Evolutionary conservation across 2,113 vertebrate species (phyloP).

Genomic region (Neolamprologus ventralis): DNA sequence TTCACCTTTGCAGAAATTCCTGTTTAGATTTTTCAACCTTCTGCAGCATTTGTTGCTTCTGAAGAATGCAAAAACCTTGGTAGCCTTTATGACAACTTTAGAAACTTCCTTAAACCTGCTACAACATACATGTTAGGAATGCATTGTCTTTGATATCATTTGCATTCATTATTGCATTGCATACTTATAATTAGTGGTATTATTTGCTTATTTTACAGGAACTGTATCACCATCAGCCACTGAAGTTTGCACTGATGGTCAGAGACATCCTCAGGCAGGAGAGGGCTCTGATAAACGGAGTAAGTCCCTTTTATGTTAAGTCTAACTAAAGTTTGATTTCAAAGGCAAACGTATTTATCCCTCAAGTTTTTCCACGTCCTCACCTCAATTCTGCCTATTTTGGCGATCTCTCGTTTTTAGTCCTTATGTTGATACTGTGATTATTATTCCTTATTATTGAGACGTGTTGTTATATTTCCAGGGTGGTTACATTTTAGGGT

Average conservation of each 20-base stretch:
- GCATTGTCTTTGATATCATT: background rate
- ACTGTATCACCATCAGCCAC: slow-evolving; percentile 36
- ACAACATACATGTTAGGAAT: background rate
- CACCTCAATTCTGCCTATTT: background rate
- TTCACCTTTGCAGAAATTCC: background rate
- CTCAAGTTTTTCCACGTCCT: background rate
- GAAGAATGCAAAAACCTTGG: background rate
- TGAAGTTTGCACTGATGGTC: slow-evolving; percentile 62
- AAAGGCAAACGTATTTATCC: background rate
- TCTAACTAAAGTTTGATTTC: rapidly evolving
- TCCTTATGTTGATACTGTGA: background rate
- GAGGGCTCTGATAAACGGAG: slow-evolving; percentile 42
- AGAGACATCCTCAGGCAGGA: slow-evolving; percentile 68
- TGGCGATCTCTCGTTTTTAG: rapidly evolving
- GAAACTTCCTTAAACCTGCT: background rate
- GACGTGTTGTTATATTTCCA: background rate
- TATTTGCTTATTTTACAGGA: slow-evolving; percentile 34
- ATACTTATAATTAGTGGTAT: background rate
- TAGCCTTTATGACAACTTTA: background rate
- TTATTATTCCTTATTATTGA: background rate
- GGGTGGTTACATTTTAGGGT: background rate
- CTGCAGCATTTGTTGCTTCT: background rate
- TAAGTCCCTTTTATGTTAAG: slow-evolving; percentile 5
- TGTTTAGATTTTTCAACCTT: background rate
- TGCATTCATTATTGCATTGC: background rate